phyloP scores from a whole-genome alignment of 2,113 vertebrate genomes.

The Sinosuthora webbiana region DNA sequence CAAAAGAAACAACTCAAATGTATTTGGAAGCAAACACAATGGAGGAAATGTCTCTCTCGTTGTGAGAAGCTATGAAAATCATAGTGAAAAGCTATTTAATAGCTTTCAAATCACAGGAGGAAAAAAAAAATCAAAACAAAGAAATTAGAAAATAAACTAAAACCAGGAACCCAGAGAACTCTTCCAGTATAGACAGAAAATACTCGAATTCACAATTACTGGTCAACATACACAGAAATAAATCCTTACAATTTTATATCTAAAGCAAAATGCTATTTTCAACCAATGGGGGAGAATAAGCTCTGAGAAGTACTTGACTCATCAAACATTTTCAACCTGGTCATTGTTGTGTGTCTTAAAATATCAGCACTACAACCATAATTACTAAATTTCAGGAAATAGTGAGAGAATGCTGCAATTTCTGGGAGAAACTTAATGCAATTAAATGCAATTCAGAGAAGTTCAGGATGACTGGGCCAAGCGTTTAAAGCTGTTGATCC shows the following conservation, averaged over 20 bases:
- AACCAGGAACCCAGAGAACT: background rate
- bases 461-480: background rate
- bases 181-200: background rate
- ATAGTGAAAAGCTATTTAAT: conserved; percentile 4
- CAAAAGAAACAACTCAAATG: conserved; percentile 13
- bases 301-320: background rate
- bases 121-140: conserved; percentile 39
- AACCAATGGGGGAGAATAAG: background rate
- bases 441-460: background rate
- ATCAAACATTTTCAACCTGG: background rate
- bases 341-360: conserved; percentile 11
- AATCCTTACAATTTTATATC: background rate
- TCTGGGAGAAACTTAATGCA: background rate
- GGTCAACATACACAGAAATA: background rate
- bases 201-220: background rate
- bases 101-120: conserved; percentile 48
- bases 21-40: conserved; percentile 36
- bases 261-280: background rate
- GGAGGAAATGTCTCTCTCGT: background rate
- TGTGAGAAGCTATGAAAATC: conserved; percentile 8
- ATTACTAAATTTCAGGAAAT: conserved; percentile 17
- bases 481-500: background rate
- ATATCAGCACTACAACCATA: background rate
- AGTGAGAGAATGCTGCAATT: background rate
- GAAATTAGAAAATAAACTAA: conserved; percentile 35